phyloP scores from a whole-genome alignment of 1,140 invertebrate species.

The Drosophila seguyi region DNA sequence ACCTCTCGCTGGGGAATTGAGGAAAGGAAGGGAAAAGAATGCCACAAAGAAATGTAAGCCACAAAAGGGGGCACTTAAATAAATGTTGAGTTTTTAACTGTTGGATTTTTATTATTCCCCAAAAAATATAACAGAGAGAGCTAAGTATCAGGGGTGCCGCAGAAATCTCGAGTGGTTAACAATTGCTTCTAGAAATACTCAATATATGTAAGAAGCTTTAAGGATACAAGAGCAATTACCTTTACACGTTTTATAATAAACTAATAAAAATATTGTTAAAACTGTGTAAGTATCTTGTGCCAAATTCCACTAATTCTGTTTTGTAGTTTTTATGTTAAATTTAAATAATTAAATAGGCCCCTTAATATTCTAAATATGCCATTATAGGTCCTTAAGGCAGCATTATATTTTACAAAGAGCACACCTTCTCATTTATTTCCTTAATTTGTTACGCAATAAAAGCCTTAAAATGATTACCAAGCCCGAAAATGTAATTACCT shows the following conservation, averaged over 20 bases:
- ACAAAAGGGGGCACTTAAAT: conserved; percentile 19
- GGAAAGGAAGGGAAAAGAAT: neutral
- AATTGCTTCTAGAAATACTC: neutral
- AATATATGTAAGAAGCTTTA: neutral
- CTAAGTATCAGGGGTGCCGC: neutral
- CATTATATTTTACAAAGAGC: neutral
- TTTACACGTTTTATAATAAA: neutral
- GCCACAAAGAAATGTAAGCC: conserved; percentile 19
- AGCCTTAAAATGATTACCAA: conserved; percentile 5
- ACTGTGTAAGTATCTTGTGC: no score
- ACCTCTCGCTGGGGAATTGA: conserved; percentile 15
- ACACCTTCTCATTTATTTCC: neutral
- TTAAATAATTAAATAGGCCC: neutral
- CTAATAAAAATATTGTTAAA: no score
- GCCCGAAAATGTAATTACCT: conserved; percentile 26
- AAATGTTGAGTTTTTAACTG: conserved; percentile 11
- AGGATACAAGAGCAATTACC: neutral
- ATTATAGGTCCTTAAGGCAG: neutral
- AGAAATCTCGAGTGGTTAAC: conserved; percentile 2
- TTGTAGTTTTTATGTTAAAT: neutral
- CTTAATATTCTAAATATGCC: neutral
- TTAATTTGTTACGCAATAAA: conserved; percentile 1
- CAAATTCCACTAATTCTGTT: neutral
- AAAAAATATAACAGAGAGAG: neutral
- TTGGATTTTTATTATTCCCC: conserved; percentile 7